Evolutionary conservation across 2,797 vertebrate species (phyloP).

Genomic region (Gallinago solitaria): DNA sequence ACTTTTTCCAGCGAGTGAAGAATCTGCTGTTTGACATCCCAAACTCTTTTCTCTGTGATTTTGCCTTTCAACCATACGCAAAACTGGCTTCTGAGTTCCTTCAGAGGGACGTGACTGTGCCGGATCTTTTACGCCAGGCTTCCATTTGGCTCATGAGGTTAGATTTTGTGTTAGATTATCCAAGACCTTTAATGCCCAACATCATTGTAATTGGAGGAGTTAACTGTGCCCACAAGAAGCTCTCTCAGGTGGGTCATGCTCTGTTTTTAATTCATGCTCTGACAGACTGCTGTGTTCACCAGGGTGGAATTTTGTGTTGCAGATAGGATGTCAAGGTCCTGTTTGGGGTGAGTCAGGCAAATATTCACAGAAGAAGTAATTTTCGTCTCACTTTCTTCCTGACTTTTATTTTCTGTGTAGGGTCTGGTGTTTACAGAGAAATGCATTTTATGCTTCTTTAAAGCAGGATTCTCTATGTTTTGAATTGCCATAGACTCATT

Average conservation of each 20-base stretch:
- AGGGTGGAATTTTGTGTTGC: too few species aligned
- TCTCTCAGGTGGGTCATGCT: slow-evolving; percentile 75
- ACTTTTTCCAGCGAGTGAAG: slow-evolving; percentile 78
- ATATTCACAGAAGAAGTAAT: too few species aligned
- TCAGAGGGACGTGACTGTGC: slow-evolving; percentile 17
- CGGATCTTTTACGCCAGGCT: slow-evolving; percentile 41
- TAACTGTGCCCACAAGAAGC: slow-evolving; percentile 79
- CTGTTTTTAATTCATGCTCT: too few species aligned
- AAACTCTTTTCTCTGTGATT: slow-evolving; percentile 24
- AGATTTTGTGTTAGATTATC: slow-evolving; percentile 81
- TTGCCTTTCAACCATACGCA: neutral
- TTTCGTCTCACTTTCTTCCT: too few species aligned
- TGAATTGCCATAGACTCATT: neutral
- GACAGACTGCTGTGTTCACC: too few species aligned
- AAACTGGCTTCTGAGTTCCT: slow-evolving; percentile 69
- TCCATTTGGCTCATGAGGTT: slow-evolving; percentile 78
- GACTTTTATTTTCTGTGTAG: too few species aligned
- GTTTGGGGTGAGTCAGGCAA: too few species aligned
- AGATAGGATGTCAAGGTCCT: too few species aligned
- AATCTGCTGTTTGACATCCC: slow-evolving; percentile 75
- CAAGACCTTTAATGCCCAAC: slow-evolving; percentile 86
- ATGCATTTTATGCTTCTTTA: neutral
- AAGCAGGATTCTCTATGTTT: slow-evolving; percentile 45
- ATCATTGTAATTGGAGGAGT: slow-evolving; percentile 83
- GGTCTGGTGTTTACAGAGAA: too few species aligned